Evolutionary conservation across 2,113 vertebrate genomes (phyloP).

Genomic region (Ptyas mucosa): DNA sequence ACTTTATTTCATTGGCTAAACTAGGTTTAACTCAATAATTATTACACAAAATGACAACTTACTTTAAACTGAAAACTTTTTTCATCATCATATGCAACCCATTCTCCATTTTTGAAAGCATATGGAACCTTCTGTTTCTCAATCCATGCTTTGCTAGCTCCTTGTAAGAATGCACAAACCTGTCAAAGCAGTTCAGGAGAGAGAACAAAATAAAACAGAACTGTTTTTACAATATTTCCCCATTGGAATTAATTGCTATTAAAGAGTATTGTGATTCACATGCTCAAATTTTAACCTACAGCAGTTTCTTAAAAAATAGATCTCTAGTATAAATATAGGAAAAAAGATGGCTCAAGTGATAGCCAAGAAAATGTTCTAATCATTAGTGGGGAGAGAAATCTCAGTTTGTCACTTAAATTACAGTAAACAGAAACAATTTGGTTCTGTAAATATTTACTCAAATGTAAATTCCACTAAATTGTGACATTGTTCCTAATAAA

Average conservation of each 20-base stretch:
- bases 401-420: neutral
- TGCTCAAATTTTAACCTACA: too few species aligned
- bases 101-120: constrained; percentile 51
- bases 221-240: neutral
- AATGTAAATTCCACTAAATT: neutral
- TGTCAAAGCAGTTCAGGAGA: constrained; percentile 13
- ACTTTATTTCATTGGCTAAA: neutral
- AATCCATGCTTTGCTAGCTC: constrained; percentile 66
- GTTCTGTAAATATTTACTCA: neutral
- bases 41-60: neutral
- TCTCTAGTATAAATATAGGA: neutral
- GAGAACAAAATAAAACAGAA: neutral
- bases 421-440: neutral
- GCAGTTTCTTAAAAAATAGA: neutral
- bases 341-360: neutral
- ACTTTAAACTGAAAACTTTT: constrained; percentile 69
- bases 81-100: constrained; percentile 69
- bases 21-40: neutral
- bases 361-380: neutral
- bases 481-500: neutral
- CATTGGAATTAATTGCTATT: neutral
- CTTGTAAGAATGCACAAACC: constrained; percentile 69
- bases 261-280: neutral
- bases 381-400: neutral
- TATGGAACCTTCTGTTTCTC: constrained; percentile 63